phyloP scores from a whole-genome alignment of 1,140 invertebrate genomes.

The Oryctes rhinoceros region DNA sequence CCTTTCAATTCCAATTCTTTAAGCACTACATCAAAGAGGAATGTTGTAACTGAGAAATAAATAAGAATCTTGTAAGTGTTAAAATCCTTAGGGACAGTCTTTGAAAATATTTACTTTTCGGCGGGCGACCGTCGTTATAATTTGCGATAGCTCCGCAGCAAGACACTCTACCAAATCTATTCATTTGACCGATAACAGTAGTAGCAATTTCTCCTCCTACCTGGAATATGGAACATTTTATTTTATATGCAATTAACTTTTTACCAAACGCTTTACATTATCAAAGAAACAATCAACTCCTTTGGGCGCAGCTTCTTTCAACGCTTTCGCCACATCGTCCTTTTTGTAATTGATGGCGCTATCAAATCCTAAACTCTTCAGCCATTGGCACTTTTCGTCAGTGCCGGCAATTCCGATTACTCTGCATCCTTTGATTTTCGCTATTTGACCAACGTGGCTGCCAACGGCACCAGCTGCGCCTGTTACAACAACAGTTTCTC shows the following conservation, averaged over 20 bases:
- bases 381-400: slow-evolving; percentile 74
- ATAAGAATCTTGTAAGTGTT: too few relatives aligned
- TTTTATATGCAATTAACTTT: too few relatives aligned
- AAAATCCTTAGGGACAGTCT: background rate
- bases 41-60: background rate
- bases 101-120: slow-evolving; percentile 37
- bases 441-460: slow-evolving; percentile 75
- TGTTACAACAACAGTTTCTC: slow-evolving; percentile 72
- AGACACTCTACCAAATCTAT: slow-evolving; percentile 56
- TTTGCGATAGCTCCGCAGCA: slow-evolving; percentile 60
- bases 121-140: slow-evolving; percentile 60
- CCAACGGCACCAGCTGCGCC: slow-evolving; percentile 75
- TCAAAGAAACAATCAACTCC: slow-evolving; percentile 78
- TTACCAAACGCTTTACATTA: slow-evolving; percentile 64
- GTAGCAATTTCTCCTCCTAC: slow-evolving; percentile 60
- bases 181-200: slow-evolving; percentile 54
- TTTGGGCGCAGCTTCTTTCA: slow-evolving; percentile 71
- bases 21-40: slow-evolving; percentile 58
- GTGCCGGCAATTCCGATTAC: slow-evolving; percentile 76
- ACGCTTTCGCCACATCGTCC: slow-evolving; percentile 63
- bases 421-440: slow-evolving; percentile 70
- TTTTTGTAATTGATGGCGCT: slow-evolving; percentile 74
- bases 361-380: slow-evolving; percentile 72
- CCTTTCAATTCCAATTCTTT: slow-evolving; percentile 70
- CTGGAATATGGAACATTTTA: background rate